phyloP scores from a whole-genome alignment of 64 coral and sea anemone species.

The Stichodactyla mertensii region DNA sequence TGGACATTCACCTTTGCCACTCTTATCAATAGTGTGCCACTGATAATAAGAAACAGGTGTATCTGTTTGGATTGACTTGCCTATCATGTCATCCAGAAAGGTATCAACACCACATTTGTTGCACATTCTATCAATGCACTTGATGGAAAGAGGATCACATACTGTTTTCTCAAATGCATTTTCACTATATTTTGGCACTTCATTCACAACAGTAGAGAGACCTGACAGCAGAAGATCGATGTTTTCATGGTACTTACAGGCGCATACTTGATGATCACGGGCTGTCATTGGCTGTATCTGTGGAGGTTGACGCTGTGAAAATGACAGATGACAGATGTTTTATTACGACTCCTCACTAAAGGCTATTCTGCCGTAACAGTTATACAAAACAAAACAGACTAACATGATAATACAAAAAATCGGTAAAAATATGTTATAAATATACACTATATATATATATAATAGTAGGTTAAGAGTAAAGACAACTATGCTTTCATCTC shows the following conservation, averaged over 20 bases:
- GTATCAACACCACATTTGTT: conserved; percentile 16
- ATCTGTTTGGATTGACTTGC: background rate
- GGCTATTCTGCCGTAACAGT: too few relatives aligned
- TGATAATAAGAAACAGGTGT: conserved; percentile 20
- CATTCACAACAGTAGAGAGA: conserved; percentile 30
- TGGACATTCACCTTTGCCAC: conserved; percentile 5
- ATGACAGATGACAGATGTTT: background rate
- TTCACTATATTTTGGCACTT: conserved; percentile 28
- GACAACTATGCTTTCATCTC: too few relatives aligned
- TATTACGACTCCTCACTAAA: too few relatives aligned
- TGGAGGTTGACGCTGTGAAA: conserved; percentile 33
- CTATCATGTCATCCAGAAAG: conserved; percentile 3
- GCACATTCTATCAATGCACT: conserved; percentile 28
- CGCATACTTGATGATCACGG: conserved; percentile 49
- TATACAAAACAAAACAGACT: too few relatives aligned
- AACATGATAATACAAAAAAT: too few relatives aligned
- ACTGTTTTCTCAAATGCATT: conserved; percentile 38
- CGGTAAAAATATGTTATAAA: too few relatives aligned
- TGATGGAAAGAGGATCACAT: conserved; percentile 34
- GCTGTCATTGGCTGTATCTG: conserved; percentile 51
- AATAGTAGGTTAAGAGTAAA: too few relatives aligned
- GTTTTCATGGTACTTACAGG: conserved; percentile 65
- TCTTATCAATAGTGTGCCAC: conserved; percentile 12
- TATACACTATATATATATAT: too few relatives aligned
- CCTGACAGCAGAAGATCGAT: conserved; percentile 59